Evolutionary conservation across 2,888 invertebrate species (phyloP), one percentile per base, ranked within the genome.

Genomic region (Sericinus montela): DNA sequence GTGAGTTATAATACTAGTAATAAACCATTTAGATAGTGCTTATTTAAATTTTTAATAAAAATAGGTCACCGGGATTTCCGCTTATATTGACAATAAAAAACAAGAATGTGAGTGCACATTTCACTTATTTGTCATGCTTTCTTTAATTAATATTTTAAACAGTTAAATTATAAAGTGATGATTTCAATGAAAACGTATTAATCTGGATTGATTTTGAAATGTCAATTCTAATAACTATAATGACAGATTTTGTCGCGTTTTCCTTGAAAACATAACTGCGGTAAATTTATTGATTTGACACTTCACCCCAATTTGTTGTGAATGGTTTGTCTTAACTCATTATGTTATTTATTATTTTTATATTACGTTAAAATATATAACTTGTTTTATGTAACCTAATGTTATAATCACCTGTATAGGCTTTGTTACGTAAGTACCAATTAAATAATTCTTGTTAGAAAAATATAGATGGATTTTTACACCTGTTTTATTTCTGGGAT

Each of bases 221-320:
- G n/a, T 14, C 10, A 16, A 13, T 38, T 29, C 37, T 43, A 35
- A 19, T 39, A 45, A 10, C 23, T 37, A n/a, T n/a, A n/a, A n/a
- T n/a, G n/a, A n/a, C 19, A 30, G 48, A 34, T 49, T 45, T 30
- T 50, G 39, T 53, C 44, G 56, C 58, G 56, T 63, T 71, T 79
- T 72, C 73, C 72, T 72, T 74, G 70, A 78, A 77, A 78, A 78
- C 76, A 80, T 76, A 87, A 88, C 87, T 89, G 89, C 89, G 89
- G 89, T 87, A 88, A 82, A 83, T 87, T 88, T 89, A 89, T 89
- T 80, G 89, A 89, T 89, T 89, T 68, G 75, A 76, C 77, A 77
- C 73, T 69, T 73, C 75, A 73, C 72, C 69, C 68, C 62, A 68
- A 75, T 79, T 70, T 66, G 65, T 72, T 74, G 67, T 71, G 62